Evolutionary conservation across 2,113 vertebrate species (phyloP), one percentile per base, ranked within the genome.

Genomic region (Alaudala cheleensis): DNA sequence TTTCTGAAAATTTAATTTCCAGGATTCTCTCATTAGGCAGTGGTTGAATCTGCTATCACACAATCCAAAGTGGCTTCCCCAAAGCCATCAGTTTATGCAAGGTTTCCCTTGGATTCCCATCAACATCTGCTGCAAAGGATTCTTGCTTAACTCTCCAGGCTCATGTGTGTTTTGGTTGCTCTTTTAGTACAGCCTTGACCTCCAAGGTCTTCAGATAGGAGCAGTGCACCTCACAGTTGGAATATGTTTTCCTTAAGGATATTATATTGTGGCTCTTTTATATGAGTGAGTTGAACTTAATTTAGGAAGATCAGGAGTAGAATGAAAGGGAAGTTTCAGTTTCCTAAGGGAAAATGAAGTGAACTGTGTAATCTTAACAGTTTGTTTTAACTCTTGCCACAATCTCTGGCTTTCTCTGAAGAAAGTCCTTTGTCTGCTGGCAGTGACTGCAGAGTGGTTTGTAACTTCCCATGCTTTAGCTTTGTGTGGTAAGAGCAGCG

Each of bases 311-410:
- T 74, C 73, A 57, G 57, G 47, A 95, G 77, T 57, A 49, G 91
- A 96, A 93, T 92, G 69, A 93, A 96, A 95, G 83, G 58, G 74
- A 96, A 95, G 47, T 86, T 94, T 87, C 61, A 13, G 39, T 95
- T 95, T 97, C 95, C 94, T 90, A 86, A 93, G 90, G 93, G 92
- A 93, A 91, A 91, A 95, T 85, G 47, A 86, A 97, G 83, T 84
- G 76, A 77, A 45, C 69, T 92, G 80, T 92, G 50, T 81, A 84
- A 86, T 92, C 67, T 53, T 88, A 72, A 81, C 21, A 7, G 88
- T 86, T 96, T 87, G 37, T 58, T 95, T 95, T 95, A 96, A 95
- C 92, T 89, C 92, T 93, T 81, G 37, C 81, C 70, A 57, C 61
- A 65, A n/a, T 91, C 67, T 82, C 81, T 77, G 83, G 23, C 54